Base-by-base conservation (phyloP, 2,888 invertebrate genomes). In the Lasioglossum vierecki region DNA sequence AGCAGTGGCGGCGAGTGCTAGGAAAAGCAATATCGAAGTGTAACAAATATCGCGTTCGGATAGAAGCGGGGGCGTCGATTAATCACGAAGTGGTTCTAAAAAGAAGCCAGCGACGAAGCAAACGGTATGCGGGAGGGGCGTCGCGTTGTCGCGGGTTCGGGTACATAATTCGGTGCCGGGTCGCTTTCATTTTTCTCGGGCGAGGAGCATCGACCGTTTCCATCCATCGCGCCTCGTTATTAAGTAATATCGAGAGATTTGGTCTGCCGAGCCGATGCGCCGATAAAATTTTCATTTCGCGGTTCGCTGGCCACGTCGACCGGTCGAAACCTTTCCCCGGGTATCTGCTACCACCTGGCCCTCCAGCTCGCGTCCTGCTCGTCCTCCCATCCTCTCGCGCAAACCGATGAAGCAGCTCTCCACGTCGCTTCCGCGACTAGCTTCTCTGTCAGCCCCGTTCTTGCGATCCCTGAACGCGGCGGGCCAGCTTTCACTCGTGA, bases 181-280 rank as follows among this genome's bases (percentile, higher is more conserved):
- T 26, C 72, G 73, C 60, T 87, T 81, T 85, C 79, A 82, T 88
- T 88, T 85, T 84, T 80, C 82, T 78, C 60, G 60, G 26, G 60
- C 26, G 13, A 15, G 76, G 71, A 79, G 71, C 76, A 73, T 66
- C 77, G 39, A 26, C 35, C 80, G 82, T 73, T 84, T 74, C 82
- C 85, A 84, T 87, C 80, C 76, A 84, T 90, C 85, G 89, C 79
- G 80, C 82, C 83, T 87, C 89, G 88, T 92, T 93, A 92, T 93
- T 93, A 93, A 93, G 92, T 93, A 93, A 93, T 92, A 92, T 92
- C 91, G 90, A 79, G 90, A 91, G 91, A 93, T 93, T 93, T 91
- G 85, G 86, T 76, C 90, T 74, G 89, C 73, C 91, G 91, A 88
- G 89, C 90, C 89, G 89, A 92, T 92, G 91, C 91, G 88, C 89